phyloP scores from a whole-genome alignment of 2,797 vertebrate species.

The Novumbra hubbsi region DNA sequence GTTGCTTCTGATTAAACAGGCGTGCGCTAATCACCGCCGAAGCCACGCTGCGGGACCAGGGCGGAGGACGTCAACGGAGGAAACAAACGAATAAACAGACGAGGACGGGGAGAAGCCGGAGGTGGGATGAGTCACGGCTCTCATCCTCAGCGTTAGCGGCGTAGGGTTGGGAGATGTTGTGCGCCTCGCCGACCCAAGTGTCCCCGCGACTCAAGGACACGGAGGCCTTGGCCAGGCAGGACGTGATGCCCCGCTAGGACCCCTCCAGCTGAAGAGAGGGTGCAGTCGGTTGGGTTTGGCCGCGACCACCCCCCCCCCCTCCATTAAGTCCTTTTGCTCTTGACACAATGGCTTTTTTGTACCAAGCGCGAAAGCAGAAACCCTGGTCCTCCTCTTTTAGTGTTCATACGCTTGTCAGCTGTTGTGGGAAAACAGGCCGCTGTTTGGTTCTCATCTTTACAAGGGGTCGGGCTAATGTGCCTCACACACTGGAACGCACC shows the following conservation, averaged over 20 bases:
- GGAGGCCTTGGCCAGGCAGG: constrained; percentile 20
- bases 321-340: no score
- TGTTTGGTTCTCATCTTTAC: background rate
- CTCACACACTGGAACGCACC: background rate
- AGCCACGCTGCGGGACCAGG: constrained; percentile 47
- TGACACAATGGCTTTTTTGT: no score
- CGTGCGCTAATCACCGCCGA: constrained; percentile 61
- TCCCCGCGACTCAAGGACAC: background rate
- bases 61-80: constrained; percentile 45
- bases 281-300: background rate
- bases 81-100: constrained; percentile 25
- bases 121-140: no score
- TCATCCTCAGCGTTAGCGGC: no score
- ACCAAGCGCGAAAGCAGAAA: no score
- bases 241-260: background rate
- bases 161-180: no score
- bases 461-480: background rate
- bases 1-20: constrained; percentile 63
- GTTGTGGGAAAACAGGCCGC: no score
- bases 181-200: no score
- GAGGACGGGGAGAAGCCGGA: no score
- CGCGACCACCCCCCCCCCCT: background rate
- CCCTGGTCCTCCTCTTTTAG: no score
- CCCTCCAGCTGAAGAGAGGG: background rate
- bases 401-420: no score